Base-by-base conservation (phyloP, 2,888 invertebrate genomes). In the Dynastes maya region DNA sequence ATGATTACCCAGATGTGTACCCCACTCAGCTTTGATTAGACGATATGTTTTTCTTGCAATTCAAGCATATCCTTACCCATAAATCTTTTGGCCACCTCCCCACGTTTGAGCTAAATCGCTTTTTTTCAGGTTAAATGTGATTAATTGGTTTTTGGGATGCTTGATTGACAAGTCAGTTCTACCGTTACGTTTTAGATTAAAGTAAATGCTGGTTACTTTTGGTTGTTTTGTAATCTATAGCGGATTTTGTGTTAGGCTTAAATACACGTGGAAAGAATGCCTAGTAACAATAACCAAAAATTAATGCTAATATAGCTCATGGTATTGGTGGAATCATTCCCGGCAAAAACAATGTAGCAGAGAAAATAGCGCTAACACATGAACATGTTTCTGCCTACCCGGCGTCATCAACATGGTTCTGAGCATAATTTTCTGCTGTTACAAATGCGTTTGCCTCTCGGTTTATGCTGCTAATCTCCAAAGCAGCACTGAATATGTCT, bases 31-130 rank as follows among this genome's bases (percentile, higher is more conserved):
- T 45, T 45, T 45, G 45, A 45, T 45, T 8, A 8, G 8, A 8
- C 45, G 22, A 58, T 16, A 67, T 67, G 22, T 67, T 49, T 45
- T 67, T 49, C 49, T 27, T 67, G 13, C 67, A 67, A 67, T 49
- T 67, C 67, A 11, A 67, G 67, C 67, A 49, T 67, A 49, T 49
- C 67, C 9, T n/a, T 16, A 1, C 0, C 22, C 8, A 45, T 67
- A 67, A 67, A 67, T 67, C 67, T 49, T 67, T 49, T 45, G 49
- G 49, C 27, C 45, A 27, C n/a, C 45, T 45, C 27, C 6, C 9
- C 11, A 22, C 22, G 55, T 58, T 58, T 27, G 16, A 58, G 22
- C 8, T 11, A 8, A 8, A 45, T 45, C 45, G 45, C 1, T 45
- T 45, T 11, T 45, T 45, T 32, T 63, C 13, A 22, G 32, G 5